Conservation (phyloP, 2,888 invertebrate genomes). For the Orthonychiurus folsomi region DNA sequence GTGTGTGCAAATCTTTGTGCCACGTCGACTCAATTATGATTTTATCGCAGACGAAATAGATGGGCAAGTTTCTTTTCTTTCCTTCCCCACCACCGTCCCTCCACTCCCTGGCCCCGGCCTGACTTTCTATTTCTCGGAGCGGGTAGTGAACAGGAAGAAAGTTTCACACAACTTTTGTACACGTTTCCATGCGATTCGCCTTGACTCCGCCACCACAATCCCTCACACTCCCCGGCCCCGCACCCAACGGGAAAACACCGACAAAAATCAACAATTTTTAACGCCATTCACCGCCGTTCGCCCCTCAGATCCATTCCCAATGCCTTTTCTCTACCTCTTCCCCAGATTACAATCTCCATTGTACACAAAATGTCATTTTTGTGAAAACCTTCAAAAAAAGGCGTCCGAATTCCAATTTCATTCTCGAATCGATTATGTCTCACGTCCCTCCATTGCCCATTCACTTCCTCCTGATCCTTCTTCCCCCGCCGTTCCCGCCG, state of each 20-base stretch:
- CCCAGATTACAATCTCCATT: slow-evolving; percentile 41
- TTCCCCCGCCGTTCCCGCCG: too few species aligned
- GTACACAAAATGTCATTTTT: slow-evolving; percentile 41
- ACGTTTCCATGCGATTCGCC: slow-evolving; percentile 32
- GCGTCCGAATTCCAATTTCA: slow-evolving; percentile 37
- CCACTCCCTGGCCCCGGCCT: too few species aligned
- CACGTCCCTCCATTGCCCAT: slow-evolving; percentile 21
- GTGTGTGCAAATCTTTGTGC: slow-evolving; percentile 41
- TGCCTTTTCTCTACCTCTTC: slow-evolving; percentile 35
- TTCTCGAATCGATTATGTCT: slow-evolving; percentile 39
- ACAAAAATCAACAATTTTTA: slow-evolving; percentile 41
- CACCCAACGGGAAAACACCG: slow-evolving; percentile 21
- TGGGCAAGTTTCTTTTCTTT: slow-evolving; percentile 41
- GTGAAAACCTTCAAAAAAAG: slow-evolving; percentile 34
- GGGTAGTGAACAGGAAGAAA: not conserved
- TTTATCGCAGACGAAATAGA: slow-evolving; percentile 41
- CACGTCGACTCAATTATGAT: slow-evolving; percentile 41
- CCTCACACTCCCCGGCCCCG: slow-evolving; percentile 16
- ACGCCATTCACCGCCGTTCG: slow-evolving; percentile 38
- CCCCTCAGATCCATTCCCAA: slow-evolving; percentile 29
- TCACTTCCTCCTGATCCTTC: slow-evolving; percentile 15
- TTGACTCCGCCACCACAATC: slow-evolving; percentile 42
- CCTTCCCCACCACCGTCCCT: slow-evolving; percentile 41
- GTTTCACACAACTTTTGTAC: slow-evolving; percentile 6
- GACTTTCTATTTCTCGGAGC: slow-evolving; percentile 15